Evolutionary conservation across 2,888 invertebrate genomes (phyloP), one percentile per base, ranked within the genome.

Genomic region (Gisinianus flammeolus): DNA sequence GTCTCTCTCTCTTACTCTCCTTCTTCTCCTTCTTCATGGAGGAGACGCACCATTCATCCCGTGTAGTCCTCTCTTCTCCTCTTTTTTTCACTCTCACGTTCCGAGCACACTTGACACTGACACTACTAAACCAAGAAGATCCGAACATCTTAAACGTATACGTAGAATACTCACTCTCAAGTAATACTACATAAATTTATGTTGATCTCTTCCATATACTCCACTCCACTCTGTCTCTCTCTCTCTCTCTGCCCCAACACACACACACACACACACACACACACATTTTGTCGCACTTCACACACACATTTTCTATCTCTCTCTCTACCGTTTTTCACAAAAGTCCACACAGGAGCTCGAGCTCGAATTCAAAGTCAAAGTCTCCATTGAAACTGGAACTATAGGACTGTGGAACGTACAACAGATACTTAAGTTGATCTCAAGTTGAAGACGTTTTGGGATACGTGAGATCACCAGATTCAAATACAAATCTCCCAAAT

Each of bases 161-260:
- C 22, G 22, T 6, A 58, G 6, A 58, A 58, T 24, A 24, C 58
- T 58, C 58, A 12, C 26, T 33, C 62, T 73, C 24, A 30, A 58
- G 72, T 62, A 73, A 58, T 30, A 44, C 73, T 64, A 74, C 64
- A 74, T 74, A 74, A 74, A 74, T 74, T 74, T 58, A 74, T 74
- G 62, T 74, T 74, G 73, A 74, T 74, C 73, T 74, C 73, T 58
- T 74, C 33, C 33, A 31, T 67, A 33, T 28, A 67, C 12, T 35
- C 35, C 12, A 35, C 35, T 35, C 12, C 12, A 35, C 35, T 35
- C 35, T 35, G 44, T 44, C 12, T 44, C 44, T 44, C 62, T 28
- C 26, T 12, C 24, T 28, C 28, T 62, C 28, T 62, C 22, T 58
- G 62, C 28, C 62, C 12, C 62, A 62, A 26, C 28, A 28, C 28